Base-by-base conservation (phyloP, 1,140 invertebrate species). In the Caenorhabditis latens region DNA sequence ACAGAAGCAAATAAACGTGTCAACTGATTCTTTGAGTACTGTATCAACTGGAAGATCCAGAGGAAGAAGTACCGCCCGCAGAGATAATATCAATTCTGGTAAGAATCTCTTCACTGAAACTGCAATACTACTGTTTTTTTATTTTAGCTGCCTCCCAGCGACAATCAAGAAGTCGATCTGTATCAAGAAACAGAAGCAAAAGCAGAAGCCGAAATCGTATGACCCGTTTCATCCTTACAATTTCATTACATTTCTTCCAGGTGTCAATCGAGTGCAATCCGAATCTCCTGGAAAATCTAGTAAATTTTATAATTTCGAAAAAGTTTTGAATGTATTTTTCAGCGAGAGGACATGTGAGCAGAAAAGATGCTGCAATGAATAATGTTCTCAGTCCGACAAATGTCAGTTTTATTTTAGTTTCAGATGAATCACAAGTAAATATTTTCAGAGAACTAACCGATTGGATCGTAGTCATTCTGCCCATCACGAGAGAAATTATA, bases 51-150 rank as follows among this genome's bases (percentile, higher is more conserved):
- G n/a, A 11, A 79, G 21, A 13, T 79, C 71, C 14, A 79, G 71
- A 79, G 71, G 71, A 32, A 79, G 71, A 79, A 79, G 71, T 79
- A 53, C 40, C 24, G 19, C 7, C 0, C 32, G 71, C 13, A 79
- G 71, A 79, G 40, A 79, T 50, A 79, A 79, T 50, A 40, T 79
- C 19, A 79, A 79, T 79, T 48, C 71, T 24, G 71, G 71, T 79
- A 32, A 24, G n/a, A 32, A 4, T 42, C 9, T 79, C 2, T 32
- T 2, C 1, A 32, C 2, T 32, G 32, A 32, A 32, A 32, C 32
- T 32, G 32, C 32, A 32, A 2, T 32, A 1, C 32, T 1, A 32
- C 32, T 2, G 1, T 14, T 8, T 43, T 3, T 9, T 32, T 7
- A 21, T 79, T 79, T 48, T n/a, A 79, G 71, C 5, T 11, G 71